A percentile compares a stretch with the other conserved stretches of the same genome.
Conservation (phyloP, 2,113 vertebrate genomes). For the Bettongia penicillata region DNA sequence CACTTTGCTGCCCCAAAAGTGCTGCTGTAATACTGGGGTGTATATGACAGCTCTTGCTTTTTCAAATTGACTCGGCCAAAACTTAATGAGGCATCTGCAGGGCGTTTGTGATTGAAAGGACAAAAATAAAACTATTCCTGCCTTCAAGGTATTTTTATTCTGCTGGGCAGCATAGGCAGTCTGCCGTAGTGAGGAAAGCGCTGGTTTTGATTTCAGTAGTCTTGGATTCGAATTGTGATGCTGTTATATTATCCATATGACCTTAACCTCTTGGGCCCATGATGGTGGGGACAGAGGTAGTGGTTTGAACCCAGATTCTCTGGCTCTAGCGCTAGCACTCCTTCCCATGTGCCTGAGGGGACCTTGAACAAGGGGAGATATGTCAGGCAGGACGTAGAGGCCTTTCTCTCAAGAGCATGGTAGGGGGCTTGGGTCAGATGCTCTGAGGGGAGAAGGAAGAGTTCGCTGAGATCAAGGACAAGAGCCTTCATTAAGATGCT, state of each 20-base stretch:
- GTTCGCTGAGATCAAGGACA: neutral
- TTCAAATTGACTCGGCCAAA: neutral
- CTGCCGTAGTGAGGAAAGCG: neutral
- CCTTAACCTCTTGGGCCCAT: neutral
- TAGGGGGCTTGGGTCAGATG: neutral
- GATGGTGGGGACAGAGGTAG: neutral
- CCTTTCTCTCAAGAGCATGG: neutral
- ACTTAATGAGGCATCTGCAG: neutral
- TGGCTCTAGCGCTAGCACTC: neutral
- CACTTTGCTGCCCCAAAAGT: neutral
- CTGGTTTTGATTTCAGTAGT: neutral
- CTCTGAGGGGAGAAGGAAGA: neutral
- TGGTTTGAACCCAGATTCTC: neutral
- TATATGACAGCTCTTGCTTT: neutral
- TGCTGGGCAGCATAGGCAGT: neutral
- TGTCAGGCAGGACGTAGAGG: neutral
- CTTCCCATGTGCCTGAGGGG: neutral
- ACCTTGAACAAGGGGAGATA: neutral
- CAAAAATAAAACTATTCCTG: neutral
- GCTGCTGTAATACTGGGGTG: neutral
- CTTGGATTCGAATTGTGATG: neutral
- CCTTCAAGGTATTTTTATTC: neutral
- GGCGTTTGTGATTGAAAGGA: neutral
- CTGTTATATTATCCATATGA: neutral
- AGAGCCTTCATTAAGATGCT: neutral